Conservation (phyloP, 2,888 invertebrate species). For the Mythimna impura region DNA sequence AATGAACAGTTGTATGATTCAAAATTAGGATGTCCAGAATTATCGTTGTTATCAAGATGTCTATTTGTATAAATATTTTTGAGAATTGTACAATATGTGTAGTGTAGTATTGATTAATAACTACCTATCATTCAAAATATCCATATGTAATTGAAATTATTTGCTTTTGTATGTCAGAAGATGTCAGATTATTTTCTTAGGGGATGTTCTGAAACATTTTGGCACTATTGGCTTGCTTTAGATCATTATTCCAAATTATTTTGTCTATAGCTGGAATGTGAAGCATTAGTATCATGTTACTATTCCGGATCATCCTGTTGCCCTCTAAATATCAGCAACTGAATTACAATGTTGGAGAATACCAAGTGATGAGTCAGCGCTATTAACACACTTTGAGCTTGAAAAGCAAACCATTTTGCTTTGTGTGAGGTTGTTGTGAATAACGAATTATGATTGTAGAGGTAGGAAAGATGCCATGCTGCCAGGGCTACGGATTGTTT, state of each 20-base stretch:
- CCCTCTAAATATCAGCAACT: constrained; percentile 8
- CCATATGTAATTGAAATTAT: constrained; percentile 22
- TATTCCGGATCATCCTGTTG: not conserved
- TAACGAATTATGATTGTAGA: not conserved
- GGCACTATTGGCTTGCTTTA: constrained; percentile 14
- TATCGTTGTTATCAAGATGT: constrained; percentile 60
- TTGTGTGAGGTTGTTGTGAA: too few relatives aligned
- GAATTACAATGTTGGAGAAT: not conserved
- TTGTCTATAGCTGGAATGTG: constrained; percentile 5
- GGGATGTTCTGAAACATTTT: constrained; percentile 13
- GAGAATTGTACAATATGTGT: constrained; percentile 61
- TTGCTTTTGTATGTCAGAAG: not conserved
- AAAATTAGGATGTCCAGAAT: constrained; percentile 52
- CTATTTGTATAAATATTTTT: constrained; percentile 65
- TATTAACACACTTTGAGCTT: not conserved
- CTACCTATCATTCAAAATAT: constrained; percentile 27
- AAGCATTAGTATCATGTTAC: constrained; percentile 24
- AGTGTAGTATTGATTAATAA: constrained; percentile 44
- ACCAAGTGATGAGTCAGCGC: constrained; percentile 4
- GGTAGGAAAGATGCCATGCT: too few relatives aligned
- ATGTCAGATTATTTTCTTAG: not conserved
- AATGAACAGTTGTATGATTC: constrained; percentile 22
- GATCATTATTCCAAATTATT: not conserved
- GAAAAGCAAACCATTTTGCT: not conserved
- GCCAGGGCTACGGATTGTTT: too few relatives aligned